Percentiles rank a stretch among this genome's conserved stretches.
Evolutionary conservation across 2,888 invertebrate species (phyloP).

Genomic region (Eupeodes luniger): DNA sequence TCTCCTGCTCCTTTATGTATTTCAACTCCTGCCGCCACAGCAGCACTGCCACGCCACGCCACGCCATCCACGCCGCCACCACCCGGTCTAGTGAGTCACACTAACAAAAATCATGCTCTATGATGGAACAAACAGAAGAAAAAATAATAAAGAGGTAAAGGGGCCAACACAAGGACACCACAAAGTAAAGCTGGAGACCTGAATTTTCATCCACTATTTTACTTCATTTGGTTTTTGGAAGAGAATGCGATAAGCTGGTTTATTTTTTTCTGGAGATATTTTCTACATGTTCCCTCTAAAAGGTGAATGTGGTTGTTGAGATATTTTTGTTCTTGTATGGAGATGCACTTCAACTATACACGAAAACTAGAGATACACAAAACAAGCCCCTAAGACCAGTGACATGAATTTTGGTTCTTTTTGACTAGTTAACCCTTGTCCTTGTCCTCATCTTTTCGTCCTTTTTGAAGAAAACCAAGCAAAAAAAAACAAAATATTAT

Average conservation of each 20-base stretch:
- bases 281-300: slow-evolving; percentile 22
- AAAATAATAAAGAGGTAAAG: slow-evolving; percentile 9
- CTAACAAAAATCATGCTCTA: slow-evolving; percentile 28
- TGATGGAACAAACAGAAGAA: not conserved
- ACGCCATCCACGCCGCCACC: too few species aligned
- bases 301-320: slow-evolving; percentile 16
- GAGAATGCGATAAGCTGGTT: slow-evolving; percentile 24
- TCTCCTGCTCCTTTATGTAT: not conserved
- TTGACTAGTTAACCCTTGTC: slow-evolving; percentile 46
- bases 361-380: slow-evolving; percentile 1
- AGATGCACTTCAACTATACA: slow-evolving; percentile 35
- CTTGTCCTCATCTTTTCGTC: slow-evolving; percentile 15
- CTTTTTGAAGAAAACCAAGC: not conserved
- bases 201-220: slow-evolving; percentile 48
- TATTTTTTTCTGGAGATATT: slow-evolving; percentile 17
- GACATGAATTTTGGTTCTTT: slow-evolving; percentile 66
- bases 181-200: slow-evolving; percentile 16
- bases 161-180: slow-evolving; percentile 47
- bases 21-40: not conserved
- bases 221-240: slow-evolving; percentile 56
- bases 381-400: slow-evolving; percentile 49
- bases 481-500: slow-evolving; percentile 8
- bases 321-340: not conserved
- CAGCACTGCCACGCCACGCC: not conserved
- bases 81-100: slow-evolving; percentile 39